Evolutionary conservation across 2,888 invertebrate species (phyloP), one percentile per base, ranked within the genome.

Genomic region (Catonia carolina): DNA sequence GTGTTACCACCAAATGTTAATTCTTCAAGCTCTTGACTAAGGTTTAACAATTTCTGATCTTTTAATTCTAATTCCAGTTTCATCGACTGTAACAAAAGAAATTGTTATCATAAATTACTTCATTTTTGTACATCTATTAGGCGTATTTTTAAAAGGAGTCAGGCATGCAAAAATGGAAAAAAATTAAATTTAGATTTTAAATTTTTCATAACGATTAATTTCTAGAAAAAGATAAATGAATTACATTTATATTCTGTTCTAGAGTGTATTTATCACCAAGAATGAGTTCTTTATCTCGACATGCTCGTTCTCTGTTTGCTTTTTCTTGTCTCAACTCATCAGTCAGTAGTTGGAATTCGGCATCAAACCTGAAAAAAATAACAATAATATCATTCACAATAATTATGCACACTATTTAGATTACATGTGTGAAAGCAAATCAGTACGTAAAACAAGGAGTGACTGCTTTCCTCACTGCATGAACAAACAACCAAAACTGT

Each of bases 41-140:
- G 78, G 8, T 86, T 81, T 51, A 82, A 75, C 58, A 92, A 75
- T 69, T 91, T 88, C 73, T 94, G 93, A 66, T 90, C 89, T 72
- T 91, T 89, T 68, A 92, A 76, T 72, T 95, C 94, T 64, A 92
- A 77, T 72, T 95, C 95, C 68, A 93, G 75, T 68, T 86, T 85
- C 66, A 87, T 80, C 72, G 90, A 89, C 92, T 93, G 70, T 39
- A 41, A 61, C 60, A 23, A 58, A 36, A 51, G 6, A 47, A 36
- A 55, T 42, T 36, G 15, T 23, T 7, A n/a, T 14, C 7, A 49
- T 31, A 31, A 33, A 47, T 47, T 17, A 33, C 15, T 18, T 8
- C n/a, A n/a, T n/a, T n/a, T n/a, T n/a, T n/a, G n/a, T n/a, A n/a
- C n/a, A n/a, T n/a, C n/a, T n/a, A n/a, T n/a, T n/a, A n/a, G n/a